phyloP scores from a whole-genome alignment of 37 sponge, comb jelly and placozoan genomes.

The Petrosia ficiformis region DNA sequence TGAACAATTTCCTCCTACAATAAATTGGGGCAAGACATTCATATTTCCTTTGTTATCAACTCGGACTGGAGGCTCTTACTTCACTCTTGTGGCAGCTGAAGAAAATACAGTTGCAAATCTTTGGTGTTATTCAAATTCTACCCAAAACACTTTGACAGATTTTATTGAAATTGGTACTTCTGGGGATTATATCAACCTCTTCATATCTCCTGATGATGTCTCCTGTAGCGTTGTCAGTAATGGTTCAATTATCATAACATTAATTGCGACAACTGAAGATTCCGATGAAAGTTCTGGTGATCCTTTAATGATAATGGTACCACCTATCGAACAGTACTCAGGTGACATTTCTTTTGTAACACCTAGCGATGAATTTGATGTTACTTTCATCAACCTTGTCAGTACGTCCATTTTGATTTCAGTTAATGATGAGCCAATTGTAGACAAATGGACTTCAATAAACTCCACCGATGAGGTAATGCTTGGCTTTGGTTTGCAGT shows the following conservation, averaged over 20 bases:
- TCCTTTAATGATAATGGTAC: conserved; percentile 3
- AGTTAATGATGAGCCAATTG: neutral
- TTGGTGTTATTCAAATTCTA: neutral
- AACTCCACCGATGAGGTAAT: neutral
- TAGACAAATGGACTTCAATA: neutral
- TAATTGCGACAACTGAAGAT: neutral
- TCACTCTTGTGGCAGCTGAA: neutral
- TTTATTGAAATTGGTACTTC: neutral
- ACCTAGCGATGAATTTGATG: neutral
- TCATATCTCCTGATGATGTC: neutral
- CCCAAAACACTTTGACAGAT: neutral
- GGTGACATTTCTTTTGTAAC: neutral
- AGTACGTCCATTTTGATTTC: neutral
- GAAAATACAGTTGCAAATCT: neutral
- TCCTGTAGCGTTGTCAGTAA: neutral
- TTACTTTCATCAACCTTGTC: neutral
- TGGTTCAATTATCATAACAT: neutral
- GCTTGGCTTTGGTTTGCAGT: neutral
- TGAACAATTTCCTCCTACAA: neutral
- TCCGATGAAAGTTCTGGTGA: neutral
- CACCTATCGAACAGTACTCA: conserved; percentile 1
- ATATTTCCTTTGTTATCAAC: neutral
- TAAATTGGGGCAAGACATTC: conserved; percentile 3
- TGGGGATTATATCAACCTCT: neutral
- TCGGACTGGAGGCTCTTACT: neutral